A percentile compares a stretch with the other conserved stretches of the same genome.
Evolutionary conservation across 2,888 invertebrate species (phyloP).

Genomic region (Orchesella flavescens): DNA sequence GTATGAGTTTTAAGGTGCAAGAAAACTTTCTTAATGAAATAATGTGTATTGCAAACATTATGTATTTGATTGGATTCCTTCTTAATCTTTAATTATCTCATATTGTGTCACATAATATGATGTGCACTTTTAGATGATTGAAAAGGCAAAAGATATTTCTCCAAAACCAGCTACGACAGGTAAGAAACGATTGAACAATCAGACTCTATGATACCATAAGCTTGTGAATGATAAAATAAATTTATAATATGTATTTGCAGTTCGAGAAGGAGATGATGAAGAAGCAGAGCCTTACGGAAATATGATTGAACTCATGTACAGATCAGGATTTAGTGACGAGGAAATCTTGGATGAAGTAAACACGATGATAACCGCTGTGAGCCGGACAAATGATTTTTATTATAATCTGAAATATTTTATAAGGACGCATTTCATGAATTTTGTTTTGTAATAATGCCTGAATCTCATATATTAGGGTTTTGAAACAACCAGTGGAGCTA

Average conservation of each 20-base stretch:
- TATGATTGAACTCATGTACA: conserved; percentile 13
- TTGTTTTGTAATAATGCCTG: neutral
- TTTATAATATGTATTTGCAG: neutral
- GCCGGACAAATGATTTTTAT: neutral
- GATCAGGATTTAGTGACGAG: neutral
- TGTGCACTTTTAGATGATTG: neutral
- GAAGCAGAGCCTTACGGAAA: neutral
- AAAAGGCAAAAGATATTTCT: neutral
- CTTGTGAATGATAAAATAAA: too few relatives aligned
- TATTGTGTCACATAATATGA: too few relatives aligned
- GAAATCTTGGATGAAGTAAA: conserved; percentile 13
- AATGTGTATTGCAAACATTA: neutral
- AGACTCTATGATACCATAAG: neutral
- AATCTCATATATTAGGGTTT: conserved; percentile 14
- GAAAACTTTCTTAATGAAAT: too few relatives aligned
- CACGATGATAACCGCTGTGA: neutral
- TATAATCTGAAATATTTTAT: too few relatives aligned
- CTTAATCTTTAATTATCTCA: too few relatives aligned
- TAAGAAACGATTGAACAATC: too few relatives aligned
- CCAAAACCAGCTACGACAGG: neutral
- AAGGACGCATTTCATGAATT: too few relatives aligned
- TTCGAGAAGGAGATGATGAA: neutral
- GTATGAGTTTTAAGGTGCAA: neutral
- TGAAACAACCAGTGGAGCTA: conserved; percentile 15
- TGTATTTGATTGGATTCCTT: neutral